Percentiles rank a stretch among this genome's conserved stretches.
Evolutionary conservation across 2,888 invertebrate species (phyloP).

Genomic region (Diachrysia chrysitis): DNA sequence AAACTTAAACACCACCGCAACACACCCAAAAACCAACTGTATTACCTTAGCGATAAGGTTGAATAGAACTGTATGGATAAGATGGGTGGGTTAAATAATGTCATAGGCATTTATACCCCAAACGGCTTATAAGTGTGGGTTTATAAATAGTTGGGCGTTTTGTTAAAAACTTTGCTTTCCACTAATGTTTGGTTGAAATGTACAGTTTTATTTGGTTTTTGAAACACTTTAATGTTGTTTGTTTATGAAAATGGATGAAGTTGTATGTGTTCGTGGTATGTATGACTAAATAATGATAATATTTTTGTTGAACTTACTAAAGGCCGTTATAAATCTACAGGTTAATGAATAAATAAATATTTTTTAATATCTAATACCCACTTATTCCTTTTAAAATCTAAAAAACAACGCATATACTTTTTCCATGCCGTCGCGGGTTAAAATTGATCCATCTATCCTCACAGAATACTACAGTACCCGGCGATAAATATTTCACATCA

Average conservation of each 20-base stretch:
- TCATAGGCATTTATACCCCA: constrained; percentile 48
- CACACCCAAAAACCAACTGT: constrained; percentile 14
- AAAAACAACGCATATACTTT: too few species aligned
- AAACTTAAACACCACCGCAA: constrained; percentile 11
- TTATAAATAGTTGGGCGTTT: constrained; percentile 50
- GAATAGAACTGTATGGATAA: background rate
- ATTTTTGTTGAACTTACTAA: background rate
- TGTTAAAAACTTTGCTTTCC: constrained; percentile 53
- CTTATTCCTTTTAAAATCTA: too few species aligned
- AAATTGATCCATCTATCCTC: too few species aligned
- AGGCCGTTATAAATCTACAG: too few species aligned
- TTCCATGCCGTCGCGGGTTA: too few species aligned
- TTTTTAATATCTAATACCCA: too few species aligned
- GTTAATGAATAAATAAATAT: too few species aligned
- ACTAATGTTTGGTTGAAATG: constrained; percentile 36
- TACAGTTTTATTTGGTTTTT: constrained; percentile 15
- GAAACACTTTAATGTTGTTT: background rate
- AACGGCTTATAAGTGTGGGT: constrained; percentile 56
- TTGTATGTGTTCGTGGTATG: background rate
- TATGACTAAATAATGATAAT: background rate
- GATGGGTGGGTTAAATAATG: constrained; percentile 44
- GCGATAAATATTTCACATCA: too few species aligned
- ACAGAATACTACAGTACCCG: too few species aligned
- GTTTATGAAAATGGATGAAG: background rate
- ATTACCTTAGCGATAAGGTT: background rate